Evolutionary conservation across 2,797 vertebrate genomes (phyloP).

Genomic region (Pantherophis alleghaniensis): DNA sequence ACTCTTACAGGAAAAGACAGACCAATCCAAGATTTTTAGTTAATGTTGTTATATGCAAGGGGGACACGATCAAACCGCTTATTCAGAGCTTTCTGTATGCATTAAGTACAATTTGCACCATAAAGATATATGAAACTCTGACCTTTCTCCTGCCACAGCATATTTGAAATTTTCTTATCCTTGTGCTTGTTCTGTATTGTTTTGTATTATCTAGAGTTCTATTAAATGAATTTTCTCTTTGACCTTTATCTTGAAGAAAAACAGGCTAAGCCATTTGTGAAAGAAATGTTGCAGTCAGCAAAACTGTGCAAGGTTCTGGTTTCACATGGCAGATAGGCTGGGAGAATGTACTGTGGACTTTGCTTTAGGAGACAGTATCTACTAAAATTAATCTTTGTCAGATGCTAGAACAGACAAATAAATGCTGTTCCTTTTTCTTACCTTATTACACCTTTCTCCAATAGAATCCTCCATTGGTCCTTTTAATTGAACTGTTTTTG

Average conservation of each 20-base stretch:
- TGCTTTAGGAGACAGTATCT: constrained; percentile 69
- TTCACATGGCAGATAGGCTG: constrained; percentile 66
- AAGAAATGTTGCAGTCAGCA: constrained; percentile 67
- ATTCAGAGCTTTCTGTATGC: neutral
- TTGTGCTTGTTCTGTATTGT: constrained; percentile 58
- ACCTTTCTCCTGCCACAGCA: constrained; percentile 6
- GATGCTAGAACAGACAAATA: constrained; percentile 66
- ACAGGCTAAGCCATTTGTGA: constrained; percentile 67
- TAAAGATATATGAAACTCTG: constrained; percentile 13
- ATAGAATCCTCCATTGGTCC: constrained; percentile 62
- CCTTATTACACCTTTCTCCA: constrained; percentile 45
- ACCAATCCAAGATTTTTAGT: constrained; percentile 16
- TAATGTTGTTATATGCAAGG: constrained; percentile 23
- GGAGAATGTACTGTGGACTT: constrained; percentile 67
- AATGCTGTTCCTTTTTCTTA: constrained; percentile 67
- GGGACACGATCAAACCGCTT: neutral
- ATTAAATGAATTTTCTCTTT: constrained; percentile 66
- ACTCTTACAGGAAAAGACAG: neutral
- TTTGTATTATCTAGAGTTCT: constrained; percentile 60
- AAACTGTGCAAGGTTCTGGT: constrained; percentile 62
- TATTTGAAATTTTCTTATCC: constrained; percentile 50
- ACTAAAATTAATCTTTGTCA: constrained; percentile 72
- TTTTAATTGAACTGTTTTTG: constrained; percentile 66
- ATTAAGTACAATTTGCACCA: constrained; percentile 12
- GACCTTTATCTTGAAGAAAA: constrained; percentile 67